These are phyloP conservation scores for Lepeophtheirus nordmannii DNA, from an alignment of 2,888 invertebrate species.

Conservation along the genomic window DNA sequence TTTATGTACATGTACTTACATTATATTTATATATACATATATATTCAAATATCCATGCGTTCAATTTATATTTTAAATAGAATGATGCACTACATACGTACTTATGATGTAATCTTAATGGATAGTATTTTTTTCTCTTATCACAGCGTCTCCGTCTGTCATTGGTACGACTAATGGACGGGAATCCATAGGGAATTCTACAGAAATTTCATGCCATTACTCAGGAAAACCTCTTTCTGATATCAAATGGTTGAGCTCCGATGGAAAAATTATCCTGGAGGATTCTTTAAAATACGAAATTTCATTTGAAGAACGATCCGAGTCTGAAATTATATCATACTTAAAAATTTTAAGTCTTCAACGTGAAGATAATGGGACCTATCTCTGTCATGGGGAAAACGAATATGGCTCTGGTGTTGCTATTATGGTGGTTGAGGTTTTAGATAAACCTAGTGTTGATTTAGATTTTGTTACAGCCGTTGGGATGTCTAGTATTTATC, in stretches of 20 bases:
- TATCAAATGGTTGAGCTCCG: conserved; percentile 19
- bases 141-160: conserved; percentile 8
- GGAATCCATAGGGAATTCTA: not conserved
- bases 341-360: conserved; percentile 26
- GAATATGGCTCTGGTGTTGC: conserved; percentile 25
- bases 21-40: not conserved
- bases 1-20: not conserved
- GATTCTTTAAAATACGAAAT: conserved; percentile 19
- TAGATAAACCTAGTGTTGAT: conserved; percentile 44
- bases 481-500: conserved; percentile 53
- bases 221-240: conserved; percentile 6
- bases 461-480: conserved; percentile 59
- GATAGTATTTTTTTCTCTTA: not conserved
- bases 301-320: conserved; percentile 1
- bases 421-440: conserved; percentile 25
- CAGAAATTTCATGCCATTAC: conserved; percentile 12
- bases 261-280: not conserved
- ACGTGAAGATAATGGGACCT: conserved; percentile 28
- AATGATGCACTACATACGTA: not conserved
- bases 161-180: conserved; percentile 1
- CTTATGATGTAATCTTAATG: not conserved
- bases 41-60: not conserved
- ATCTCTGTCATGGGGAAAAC: conserved; percentile 27
- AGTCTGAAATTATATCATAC: conserved; percentile 3
- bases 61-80: not conserved